A percentile compares a stretch with the other conserved stretches of the same genome.
Evolutionary conservation across 23 tunicate genomes (phyloP).

Genomic region (Pegea sp.): DNA sequence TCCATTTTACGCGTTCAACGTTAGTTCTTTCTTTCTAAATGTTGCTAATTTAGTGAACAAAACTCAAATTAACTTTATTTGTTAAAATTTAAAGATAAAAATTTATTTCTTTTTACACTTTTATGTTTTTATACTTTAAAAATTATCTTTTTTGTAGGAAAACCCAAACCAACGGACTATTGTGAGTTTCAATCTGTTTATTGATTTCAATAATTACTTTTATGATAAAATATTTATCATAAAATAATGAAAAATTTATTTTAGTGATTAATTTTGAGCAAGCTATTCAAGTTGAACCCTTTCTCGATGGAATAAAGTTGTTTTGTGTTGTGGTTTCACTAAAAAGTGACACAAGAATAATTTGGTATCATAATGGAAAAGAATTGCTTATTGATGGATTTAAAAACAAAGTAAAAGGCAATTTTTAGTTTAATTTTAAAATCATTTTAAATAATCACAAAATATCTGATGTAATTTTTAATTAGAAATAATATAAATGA

Average conservation of each 20-base stretch:
- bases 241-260: too few species aligned
- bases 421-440: neutral
- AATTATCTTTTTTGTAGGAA: too few species aligned
- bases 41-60: too few species aligned
- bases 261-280: constrained; percentile 89
- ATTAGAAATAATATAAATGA: neutral
- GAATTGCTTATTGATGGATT: constrained; percentile 15
- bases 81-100: too few species aligned
- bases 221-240: too few species aligned
- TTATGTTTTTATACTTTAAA: too few species aligned
- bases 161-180: too few species aligned
- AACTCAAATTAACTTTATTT: too few species aligned
- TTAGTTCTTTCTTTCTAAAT: too few species aligned
- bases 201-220: too few species aligned
- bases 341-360: constrained; percentile 35
- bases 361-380: constrained; percentile 54
- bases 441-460: neutral
- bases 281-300: constrained; percentile 68
- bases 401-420: constrained; percentile 10
- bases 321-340: constrained; percentile 68
- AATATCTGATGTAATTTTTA: neutral
- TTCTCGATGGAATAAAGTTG: constrained; percentile 32
- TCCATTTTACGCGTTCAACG: constrained; percentile 54
- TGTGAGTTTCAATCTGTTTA: too few species aligned
- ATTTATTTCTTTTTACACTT: too few species aligned